Percentiles rank a stretch among this genome's conserved stretches.
These are phyloP conservation scores for Cyanoramphus novaezelandiae DNA, from an alignment of 2,113 vertebrate species.

Conservation along the genomic window DNA sequence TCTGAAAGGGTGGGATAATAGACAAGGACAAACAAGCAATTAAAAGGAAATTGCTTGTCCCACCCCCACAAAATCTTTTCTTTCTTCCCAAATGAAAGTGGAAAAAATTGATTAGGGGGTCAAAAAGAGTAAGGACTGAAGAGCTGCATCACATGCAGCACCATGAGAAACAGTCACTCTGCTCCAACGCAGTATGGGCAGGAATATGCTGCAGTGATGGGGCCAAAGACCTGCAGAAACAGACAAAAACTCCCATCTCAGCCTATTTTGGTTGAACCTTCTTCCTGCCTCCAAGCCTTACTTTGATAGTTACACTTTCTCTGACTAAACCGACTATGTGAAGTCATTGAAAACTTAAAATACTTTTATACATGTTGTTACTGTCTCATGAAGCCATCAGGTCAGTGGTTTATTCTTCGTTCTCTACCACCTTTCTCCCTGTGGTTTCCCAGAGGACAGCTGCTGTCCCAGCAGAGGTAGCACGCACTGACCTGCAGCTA, in stretches of 20 bases:
- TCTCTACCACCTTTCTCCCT: neutral
- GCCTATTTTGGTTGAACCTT: neutral
- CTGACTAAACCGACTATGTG: neutral
- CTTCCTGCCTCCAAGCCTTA: neutral
- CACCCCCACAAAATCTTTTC: neutral
- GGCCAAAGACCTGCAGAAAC: neutral
- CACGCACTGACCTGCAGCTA: neutral
- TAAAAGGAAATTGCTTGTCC: constrained; percentile 10
- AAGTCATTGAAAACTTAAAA: neutral
- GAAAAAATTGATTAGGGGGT: constrained; percentile 39
- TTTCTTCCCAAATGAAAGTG: constrained; percentile 28
- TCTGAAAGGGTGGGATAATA: constrained; percentile 31
- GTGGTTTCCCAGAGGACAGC: neutral
- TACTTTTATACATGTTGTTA: neutral
- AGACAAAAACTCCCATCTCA: neutral
- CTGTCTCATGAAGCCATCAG: neutral
- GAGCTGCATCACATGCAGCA: neutral
- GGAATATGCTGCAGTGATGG: neutral
- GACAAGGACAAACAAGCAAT: constrained; percentile 49
- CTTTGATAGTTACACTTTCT: neutral
- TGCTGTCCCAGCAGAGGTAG: neutral
- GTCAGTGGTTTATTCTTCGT: neutral
- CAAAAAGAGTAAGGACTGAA: constrained; percentile 29
- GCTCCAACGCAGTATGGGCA: neutral
- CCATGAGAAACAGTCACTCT: neutral